These are phyloP conservation scores for Tauraco erythrolophus DNA, from an alignment of 2,113 vertebrate species.

Conservation along the genomic window DNA sequence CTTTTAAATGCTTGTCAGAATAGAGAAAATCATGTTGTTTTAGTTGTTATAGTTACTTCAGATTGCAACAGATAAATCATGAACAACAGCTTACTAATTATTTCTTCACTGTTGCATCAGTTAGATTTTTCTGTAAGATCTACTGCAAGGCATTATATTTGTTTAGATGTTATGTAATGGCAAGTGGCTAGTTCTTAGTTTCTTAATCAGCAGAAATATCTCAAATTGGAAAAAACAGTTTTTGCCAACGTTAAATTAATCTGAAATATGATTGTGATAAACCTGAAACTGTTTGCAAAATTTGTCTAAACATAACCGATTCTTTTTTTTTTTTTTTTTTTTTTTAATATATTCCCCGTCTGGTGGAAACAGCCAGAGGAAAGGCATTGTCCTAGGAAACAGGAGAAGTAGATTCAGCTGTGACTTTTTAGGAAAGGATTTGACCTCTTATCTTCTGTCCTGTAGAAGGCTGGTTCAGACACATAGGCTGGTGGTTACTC, in stretches of 20 bases:
- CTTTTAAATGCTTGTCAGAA: background rate
- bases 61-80: background rate
- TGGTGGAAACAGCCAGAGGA: background rate
- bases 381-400: background rate
- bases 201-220: background rate
- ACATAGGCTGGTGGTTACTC: background rate
- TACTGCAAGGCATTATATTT: background rate
- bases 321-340: background rate
- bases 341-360: background rate
- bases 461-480: background rate
- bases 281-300: background rate
- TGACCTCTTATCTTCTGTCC: background rate
- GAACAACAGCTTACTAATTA: background rate
- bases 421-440: background rate
- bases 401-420: background rate
- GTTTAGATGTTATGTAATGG: background rate
- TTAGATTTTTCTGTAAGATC: background rate
- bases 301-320: background rate
- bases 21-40: background rate
- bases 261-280: background rate
- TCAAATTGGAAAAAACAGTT: background rate
- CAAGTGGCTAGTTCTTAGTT: background rate
- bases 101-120: background rate
- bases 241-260: background rate
- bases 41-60: background rate